Conservation (phyloP, 2,113 vertebrate species). For the Macquaria ambigua region DNA sequence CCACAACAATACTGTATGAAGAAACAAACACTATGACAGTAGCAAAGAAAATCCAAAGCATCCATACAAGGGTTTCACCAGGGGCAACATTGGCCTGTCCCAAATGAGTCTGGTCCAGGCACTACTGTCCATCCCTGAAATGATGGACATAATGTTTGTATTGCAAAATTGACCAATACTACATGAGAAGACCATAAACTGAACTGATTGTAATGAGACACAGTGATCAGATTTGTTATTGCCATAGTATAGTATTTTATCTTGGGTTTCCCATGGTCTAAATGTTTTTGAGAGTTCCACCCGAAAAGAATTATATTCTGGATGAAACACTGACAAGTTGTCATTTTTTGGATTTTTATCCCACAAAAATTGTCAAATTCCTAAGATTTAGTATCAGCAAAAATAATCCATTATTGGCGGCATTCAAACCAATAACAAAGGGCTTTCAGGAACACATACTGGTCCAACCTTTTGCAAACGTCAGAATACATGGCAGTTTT, state of each 20-base stretch:
- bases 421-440: background rate
- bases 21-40: conserved; percentile 19
- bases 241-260: background rate
- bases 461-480: background rate
- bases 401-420: background rate
- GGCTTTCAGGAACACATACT: background rate
- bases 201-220: background rate
- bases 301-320: background rate
- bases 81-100: too few species aligned
- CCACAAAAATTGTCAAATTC: background rate
- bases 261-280: background rate
- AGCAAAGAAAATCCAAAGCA: background rate
- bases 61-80: background rate
- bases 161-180: background rate
- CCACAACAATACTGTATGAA: conserved; percentile 39
- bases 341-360: background rate
- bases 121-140: background rate
- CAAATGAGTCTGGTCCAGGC: background rate
- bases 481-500: conserved; percentile 24
- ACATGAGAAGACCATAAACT: background rate
- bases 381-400: background rate
- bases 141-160: background rate
- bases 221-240: background rate
- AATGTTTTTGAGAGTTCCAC: background rate
- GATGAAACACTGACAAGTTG: conserved; percentile 1